Conservation (phyloP, 2,113 vertebrate genomes). For the Polyodon spathula region DNA sequence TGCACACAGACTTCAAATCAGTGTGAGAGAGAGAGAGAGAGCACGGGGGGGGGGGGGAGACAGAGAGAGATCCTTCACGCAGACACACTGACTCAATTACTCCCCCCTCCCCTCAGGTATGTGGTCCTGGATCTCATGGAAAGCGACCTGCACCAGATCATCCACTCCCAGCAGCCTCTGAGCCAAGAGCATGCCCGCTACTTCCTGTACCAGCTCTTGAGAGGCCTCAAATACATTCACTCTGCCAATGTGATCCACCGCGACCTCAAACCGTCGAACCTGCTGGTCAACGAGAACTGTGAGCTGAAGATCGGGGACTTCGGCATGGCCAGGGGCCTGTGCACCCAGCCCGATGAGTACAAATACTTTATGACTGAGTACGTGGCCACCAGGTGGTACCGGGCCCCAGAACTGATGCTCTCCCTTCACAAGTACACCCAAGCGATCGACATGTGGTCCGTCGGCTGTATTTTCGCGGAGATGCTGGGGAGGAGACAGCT, state of each 20-base stretch:
- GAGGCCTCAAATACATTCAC: constrained; percentile 93
- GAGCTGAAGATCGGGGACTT: constrained; percentile 95
- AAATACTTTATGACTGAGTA: constrained; percentile 91
- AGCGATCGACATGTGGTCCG: constrained; percentile 91
- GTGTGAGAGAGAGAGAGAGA: too few species aligned
- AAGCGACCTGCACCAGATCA: constrained; percentile 94
- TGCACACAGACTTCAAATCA: too few species aligned
- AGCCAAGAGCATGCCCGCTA: constrained; percentile 86
- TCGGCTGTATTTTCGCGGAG: constrained; percentile 91
- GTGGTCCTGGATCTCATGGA: constrained; percentile 96
- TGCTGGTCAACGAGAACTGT: constrained; percentile 92
- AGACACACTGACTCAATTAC: too few species aligned
- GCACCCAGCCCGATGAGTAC: constrained; percentile 68
- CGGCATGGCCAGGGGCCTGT: constrained; percentile 85
- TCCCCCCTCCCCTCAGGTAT: constrained; percentile 63
- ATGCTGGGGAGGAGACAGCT: constrained; percentile 86
- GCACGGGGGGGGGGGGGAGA: too few species aligned
- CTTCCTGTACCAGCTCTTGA: constrained; percentile 90
- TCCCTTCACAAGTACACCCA: constrained; percentile 81
- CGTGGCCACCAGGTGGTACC: constrained; percentile 93
- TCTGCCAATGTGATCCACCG: constrained; percentile 93
- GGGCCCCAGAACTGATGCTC: constrained; percentile 84
- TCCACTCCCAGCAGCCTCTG: constrained; percentile 79
- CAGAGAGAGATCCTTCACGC: too few species aligned
- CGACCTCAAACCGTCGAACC: constrained; percentile 89